A percentile compares a stretch with the other conserved stretches of the same genome.
Conservation (phyloP, 2,888 invertebrate species). For the Bhutanitis thaidina region DNA sequence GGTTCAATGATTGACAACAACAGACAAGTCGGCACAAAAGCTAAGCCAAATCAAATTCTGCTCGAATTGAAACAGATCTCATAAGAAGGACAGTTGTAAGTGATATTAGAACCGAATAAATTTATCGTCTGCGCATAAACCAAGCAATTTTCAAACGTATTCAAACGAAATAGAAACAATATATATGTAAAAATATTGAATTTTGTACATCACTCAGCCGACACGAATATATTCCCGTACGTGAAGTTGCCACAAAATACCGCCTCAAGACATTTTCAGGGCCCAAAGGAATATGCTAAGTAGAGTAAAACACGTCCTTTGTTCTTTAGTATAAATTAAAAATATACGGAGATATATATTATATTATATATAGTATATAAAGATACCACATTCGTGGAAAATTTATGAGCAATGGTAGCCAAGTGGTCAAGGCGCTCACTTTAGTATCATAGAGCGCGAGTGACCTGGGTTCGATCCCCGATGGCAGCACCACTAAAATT, state of each 20-base stretch:
- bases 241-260: conserved; percentile 16
- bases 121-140: background rate
- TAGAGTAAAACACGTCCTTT: conserved; percentile 5
- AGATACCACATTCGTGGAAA: too few relatives aligned
- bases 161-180: conserved; percentile 11
- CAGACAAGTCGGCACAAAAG: background rate
- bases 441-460: too few relatives aligned
- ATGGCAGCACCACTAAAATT: too few relatives aligned
- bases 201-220: conserved; percentile 13
- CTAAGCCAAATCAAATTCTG: conserved; percentile 5
- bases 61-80: conserved; percentile 4
- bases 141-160: conserved; percentile 16
- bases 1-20: conserved; percentile 1
- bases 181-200: conserved; percentile 17
- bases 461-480: too few relatives aligned
- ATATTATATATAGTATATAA: too few relatives aligned
- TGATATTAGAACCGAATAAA: background rate
- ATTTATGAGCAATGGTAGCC: too few relatives aligned
- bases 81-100: conserved; percentile 8
- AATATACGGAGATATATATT: background rate
- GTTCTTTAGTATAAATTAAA: conserved; percentile 11
- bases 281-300: conserved; percentile 9
- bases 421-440: too few relatives aligned
- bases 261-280: conserved; percentile 16
- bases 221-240: conserved; percentile 7